phyloP scores from a whole-genome alignment of 2,888 invertebrate species.

The Laothoe populi region DNA sequence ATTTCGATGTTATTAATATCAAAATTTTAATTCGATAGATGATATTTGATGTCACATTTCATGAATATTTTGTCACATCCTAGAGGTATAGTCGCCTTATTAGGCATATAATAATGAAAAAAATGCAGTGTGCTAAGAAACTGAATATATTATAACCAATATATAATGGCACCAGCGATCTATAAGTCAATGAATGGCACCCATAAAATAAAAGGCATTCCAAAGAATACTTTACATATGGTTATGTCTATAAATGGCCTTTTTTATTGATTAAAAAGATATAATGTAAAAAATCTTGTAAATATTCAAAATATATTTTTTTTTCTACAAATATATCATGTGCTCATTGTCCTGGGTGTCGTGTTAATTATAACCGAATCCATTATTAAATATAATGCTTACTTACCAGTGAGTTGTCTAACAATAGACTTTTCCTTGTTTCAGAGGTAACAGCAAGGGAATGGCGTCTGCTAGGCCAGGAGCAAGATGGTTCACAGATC shows the following conservation, averaged over 20 bases:
- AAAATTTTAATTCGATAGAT: slow-evolving; percentile 1
- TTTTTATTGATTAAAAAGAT: no score
- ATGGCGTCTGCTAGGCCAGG: slow-evolving; percentile 93
- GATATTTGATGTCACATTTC: not conserved
- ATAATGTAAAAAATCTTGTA: no score
- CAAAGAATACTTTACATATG: no score
- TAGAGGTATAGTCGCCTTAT: slow-evolving; percentile 12
- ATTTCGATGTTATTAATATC: not conserved
- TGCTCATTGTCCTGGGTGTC: not conserved
- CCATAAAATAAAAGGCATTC: no score
- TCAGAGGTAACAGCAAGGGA: slow-evolving; percentile 87
- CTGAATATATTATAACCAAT: no score
- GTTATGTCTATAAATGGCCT: no score
- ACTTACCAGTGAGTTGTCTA: not conserved
- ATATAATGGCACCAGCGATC: no score
- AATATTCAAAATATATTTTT: no score
- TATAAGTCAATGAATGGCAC: no score
- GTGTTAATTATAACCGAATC: not conserved
- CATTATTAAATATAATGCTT: not conserved
- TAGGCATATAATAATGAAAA: not conserved
- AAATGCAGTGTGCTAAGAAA: no score
- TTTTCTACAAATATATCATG: not conserved
- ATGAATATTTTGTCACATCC: slow-evolving; percentile 10
- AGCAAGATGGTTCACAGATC: slow-evolving; percentile 90
- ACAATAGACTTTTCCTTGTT: no score